Evolutionary conservation across 1,140 invertebrate species (phyloP), one percentile per base, ranked within the genome.

Genomic region (Aphidius ervi): DNA sequence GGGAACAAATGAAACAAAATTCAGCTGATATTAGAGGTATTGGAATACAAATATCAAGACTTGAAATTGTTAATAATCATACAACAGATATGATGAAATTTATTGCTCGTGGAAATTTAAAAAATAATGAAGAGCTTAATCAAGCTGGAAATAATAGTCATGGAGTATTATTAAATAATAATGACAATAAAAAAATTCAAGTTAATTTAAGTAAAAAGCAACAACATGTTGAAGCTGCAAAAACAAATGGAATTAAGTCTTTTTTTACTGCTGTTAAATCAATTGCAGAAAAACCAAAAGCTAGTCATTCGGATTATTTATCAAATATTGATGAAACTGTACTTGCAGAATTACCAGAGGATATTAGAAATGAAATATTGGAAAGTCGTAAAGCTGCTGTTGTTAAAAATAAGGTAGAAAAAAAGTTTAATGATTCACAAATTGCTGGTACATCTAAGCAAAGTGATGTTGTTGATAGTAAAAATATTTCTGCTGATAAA

Each of bases 21-120:
- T 86, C 88, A 10, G 81, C 83, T 67, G 89, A 92, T 73, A 82
- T 92, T 67, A 83, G 91, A 67, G 90, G 91, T 2, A 83, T 93
- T 62, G 90, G 90, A 53, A 91, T 92, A 67, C 90, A 92, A 70
- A 77, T 92, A 6, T 84, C 85, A 1, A 87, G 86, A 76, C 74
- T 91, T 63, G 88, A 89, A 73, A 83, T 82, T 53, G 56, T 62
- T 5, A 78, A 70, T 57, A 66, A 65, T 46, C 73, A 48, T 62
- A 62, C 56, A 4, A 75, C 55, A 16, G 46, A 55, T 49, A 57
- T 80, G 10, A 60, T 72, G 9, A 75, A 72, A 65, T 79, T 79
- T 47, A 65, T 80, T 9, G 70, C 65, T 41, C 75, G 67, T 56
- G 63, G 53, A 5, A 64, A 67, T 52, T 40, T 9, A 2, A n/a